Evolutionary conservation across 2,797 vertebrate genomes (phyloP).

Genomic region (Gymnothorax reevesii): DNA sequence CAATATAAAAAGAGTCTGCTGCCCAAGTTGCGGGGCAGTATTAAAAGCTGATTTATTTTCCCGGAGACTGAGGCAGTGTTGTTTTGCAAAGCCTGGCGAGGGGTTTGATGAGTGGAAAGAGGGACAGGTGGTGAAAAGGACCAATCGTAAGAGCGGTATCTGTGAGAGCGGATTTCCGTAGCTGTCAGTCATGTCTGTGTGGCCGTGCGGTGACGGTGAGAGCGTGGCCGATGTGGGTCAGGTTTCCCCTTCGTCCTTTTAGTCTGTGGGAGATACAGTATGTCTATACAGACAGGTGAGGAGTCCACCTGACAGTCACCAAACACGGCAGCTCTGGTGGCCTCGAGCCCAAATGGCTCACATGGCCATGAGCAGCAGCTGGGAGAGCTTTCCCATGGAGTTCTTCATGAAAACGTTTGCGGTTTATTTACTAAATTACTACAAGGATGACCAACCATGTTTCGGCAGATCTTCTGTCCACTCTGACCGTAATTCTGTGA

Average conservation of each 20-base stretch:
- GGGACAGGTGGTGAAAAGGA: not conserved
- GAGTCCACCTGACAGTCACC: conserved; percentile 91
- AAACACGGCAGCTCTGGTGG: conserved; percentile 90
- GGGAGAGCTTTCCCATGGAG: conserved; percentile 70
- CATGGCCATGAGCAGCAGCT: conserved; percentile 83
- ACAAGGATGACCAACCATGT: no score
- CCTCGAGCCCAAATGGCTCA: conserved; percentile 93
- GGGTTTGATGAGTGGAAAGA: not conserved
- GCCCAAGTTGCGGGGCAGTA: conserved; percentile 60
- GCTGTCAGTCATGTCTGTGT: conserved; percentile 45
- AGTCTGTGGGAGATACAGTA: conserved; percentile 97
- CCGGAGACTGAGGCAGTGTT: conserved; percentile 36
- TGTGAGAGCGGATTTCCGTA: conserved; percentile 38
- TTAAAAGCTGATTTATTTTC: conserved; percentile 66
- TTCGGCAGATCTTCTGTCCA: no score
- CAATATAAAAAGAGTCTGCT: conserved; percentile 59
- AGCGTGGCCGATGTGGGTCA: not conserved
- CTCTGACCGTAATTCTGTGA: no score
- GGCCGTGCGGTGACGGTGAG: conserved; percentile 31
- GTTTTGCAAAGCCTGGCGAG: not conserved
- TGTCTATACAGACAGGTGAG: conserved; percentile 94
- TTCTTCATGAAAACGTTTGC: no score
- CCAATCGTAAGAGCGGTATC: conserved; percentile 27
- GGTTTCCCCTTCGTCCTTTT: conserved; percentile 38
- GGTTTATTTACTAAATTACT: no score